phyloP scores from a whole-genome alignment of 2,888 invertebrate genomes.

The Coleophora deauratella region DNA sequence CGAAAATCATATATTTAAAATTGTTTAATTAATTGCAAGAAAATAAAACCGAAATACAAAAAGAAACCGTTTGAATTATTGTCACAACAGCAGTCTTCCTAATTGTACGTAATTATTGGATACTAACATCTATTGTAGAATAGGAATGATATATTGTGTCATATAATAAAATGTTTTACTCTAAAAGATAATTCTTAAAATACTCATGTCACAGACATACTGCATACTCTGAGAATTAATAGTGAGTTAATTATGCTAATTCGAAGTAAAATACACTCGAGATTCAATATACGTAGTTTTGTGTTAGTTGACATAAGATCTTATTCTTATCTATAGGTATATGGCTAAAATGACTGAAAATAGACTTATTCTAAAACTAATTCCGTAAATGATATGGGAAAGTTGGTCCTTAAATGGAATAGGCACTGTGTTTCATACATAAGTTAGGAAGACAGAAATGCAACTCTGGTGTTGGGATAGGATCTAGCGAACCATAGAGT shows the following conservation, averaged over 20 bases:
- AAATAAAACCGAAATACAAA: conserved; percentile 30
- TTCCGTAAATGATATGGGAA: conserved; percentile 6
- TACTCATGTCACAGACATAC: conserved; percentile 21
- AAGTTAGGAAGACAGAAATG: conserved; percentile 20
- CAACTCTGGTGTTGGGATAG: conserved; percentile 22
- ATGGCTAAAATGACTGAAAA: conserved; percentile 39
- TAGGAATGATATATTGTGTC: conserved; percentile 33
- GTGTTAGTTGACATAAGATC: conserved; percentile 15
- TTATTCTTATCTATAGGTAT: conserved; percentile 23
- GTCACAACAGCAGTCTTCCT: conserved; percentile 43
- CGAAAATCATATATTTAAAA: conserved; percentile 26
- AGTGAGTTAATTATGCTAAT: conserved; percentile 2
- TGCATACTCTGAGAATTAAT: conserved; percentile 11
- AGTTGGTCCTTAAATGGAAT: conserved; percentile 9
- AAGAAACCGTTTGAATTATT: conserved; percentile 29
- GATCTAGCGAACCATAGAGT: conserved; percentile 16
- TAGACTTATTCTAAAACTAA: conserved; percentile 20
- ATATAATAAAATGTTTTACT: conserved; percentile 13
- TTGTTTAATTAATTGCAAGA: conserved; percentile 48
- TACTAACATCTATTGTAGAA: conserved; percentile 24
- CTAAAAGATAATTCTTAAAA: conserved; percentile 10
- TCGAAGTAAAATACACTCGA: conserved; percentile 3
- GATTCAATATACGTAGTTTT: conserved; percentile 17
- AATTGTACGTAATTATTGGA: conserved; percentile 22
- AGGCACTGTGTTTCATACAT: background rate